Conservation (phyloP, 2,888 invertebrate genomes). For the Sinopyrophorus schimmeli region DNA sequence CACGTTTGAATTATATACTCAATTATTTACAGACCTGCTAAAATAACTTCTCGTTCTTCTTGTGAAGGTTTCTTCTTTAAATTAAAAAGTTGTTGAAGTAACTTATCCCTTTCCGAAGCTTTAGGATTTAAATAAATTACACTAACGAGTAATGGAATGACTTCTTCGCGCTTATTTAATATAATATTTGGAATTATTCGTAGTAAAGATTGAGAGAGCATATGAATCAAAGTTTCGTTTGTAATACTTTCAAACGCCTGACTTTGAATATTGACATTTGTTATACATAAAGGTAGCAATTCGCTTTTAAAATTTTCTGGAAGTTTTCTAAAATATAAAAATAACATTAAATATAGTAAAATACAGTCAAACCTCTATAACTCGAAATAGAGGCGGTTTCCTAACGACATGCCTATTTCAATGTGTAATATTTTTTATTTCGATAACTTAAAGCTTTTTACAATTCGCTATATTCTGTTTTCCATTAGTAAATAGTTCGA, state of each 20-base stretch:
- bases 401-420: too few species aligned
- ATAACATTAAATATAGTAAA: too few species aligned
- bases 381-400: too few species aligned
- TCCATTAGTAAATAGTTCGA: too few species aligned
- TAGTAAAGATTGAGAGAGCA: slow-evolving; percentile 62
- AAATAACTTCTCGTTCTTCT: slow-evolving; percentile 64
- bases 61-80: slow-evolving; percentile 71
- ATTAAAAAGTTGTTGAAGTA: slow-evolving; percentile 70
- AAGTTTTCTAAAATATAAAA: slow-evolving; percentile 55
- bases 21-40: slow-evolving; percentile 57
- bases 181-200: slow-evolving; percentile 70
- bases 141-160: slow-evolving; percentile 66
- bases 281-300: slow-evolving; percentile 57
- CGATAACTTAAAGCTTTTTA: too few species aligned
- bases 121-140: slow-evolving; percentile 65
- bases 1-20: not conserved
- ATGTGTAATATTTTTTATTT: too few species aligned
- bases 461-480: too few species aligned
- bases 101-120: slow-evolving; percentile 62
- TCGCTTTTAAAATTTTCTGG: slow-evolving; percentile 60
- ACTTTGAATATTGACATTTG: slow-evolving; percentile 49
- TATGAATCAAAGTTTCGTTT: slow-evolving; percentile 55
- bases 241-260: slow-evolving; percentile 51
- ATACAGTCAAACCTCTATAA: too few species aligned
- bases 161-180: slow-evolving; percentile 69